A percentile compares a stretch with the other conserved stretches of the same genome.
Evolutionary conservation across 1,140 invertebrate genomes (phyloP).

Genomic region (Magallana gigas): DNA sequence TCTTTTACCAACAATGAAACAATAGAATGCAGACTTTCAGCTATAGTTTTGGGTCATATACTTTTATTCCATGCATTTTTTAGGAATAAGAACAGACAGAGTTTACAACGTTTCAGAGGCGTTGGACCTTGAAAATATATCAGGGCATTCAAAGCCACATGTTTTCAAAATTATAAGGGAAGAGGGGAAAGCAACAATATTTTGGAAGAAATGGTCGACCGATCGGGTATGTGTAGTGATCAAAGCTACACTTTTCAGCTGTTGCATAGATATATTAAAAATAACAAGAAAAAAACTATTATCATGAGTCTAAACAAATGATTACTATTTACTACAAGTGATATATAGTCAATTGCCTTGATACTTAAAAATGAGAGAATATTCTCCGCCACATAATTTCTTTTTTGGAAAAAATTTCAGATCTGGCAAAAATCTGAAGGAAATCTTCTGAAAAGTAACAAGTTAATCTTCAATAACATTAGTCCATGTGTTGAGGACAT

Average conservation of each 20-base stretch:
- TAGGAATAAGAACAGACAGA: background rate
- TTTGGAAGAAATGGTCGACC: background rate
- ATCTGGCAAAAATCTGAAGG: slow-evolving; percentile 1
- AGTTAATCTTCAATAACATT: background rate
- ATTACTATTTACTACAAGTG: no score
- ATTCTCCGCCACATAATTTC: no score
- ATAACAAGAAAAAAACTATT: no score
- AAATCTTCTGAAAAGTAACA: background rate
- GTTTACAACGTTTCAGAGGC: background rate
- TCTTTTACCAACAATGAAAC: no score
- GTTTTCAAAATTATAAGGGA: background rate
- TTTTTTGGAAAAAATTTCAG: background rate
- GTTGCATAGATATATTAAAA: no score
- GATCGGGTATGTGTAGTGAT: background rate
- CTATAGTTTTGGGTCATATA: no score
- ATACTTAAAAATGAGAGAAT: no score
- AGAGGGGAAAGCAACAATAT: background rate
- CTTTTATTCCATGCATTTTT: background rate
- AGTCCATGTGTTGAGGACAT: background rate
- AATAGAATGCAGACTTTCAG: no score
- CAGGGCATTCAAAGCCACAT: background rate
- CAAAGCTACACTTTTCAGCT: no score
- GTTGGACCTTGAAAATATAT: background rate
- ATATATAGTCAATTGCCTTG: no score
- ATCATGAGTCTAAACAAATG: no score